Conservation (phyloP, 2,888 invertebrate genomes). For the Trypoxylon attenuatum region DNA sequence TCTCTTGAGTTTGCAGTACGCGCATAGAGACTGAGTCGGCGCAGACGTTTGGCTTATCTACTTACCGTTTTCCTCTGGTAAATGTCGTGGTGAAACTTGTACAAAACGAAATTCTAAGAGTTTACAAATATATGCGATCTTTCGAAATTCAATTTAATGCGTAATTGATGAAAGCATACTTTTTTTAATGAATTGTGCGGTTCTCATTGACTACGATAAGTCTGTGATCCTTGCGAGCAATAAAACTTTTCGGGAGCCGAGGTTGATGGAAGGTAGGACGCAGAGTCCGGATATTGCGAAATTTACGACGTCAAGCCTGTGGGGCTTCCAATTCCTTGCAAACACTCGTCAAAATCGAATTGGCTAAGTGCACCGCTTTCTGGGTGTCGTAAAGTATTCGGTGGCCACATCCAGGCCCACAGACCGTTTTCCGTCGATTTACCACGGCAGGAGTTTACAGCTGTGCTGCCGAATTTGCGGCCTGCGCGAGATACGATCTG, state of each 20-base stretch:
- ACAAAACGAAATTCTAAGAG: not conserved
- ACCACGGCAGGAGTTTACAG: conserved; percentile 36
- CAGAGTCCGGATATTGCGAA: conserved; percentile 43
- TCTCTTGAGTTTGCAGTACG: not conserved
- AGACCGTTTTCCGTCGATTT: conserved; percentile 38
- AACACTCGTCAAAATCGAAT: conserved; percentile 46
- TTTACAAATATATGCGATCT: not conserved
- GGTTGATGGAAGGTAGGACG: not conserved
- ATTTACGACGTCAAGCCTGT: conserved; percentile 49
- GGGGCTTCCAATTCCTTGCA: conserved; percentile 2
- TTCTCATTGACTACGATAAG: not conserved
- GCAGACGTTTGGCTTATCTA: not conserved
- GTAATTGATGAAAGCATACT: not conserved
- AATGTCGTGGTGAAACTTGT: no score
- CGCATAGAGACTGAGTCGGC: not conserved
- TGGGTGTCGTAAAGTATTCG: conserved; percentile 44
- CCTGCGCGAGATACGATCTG: conserved; percentile 18
- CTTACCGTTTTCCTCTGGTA: not conserved
- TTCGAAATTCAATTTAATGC: not conserved
- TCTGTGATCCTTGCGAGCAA: not conserved
- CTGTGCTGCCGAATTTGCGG: conserved; percentile 6
- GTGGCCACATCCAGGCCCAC: conserved; percentile 50
- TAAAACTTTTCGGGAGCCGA: conserved; percentile 2
- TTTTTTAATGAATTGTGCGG: not conserved
- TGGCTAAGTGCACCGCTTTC: conserved; percentile 55